Conservation (phyloP, 2,888 invertebrate genomes). For the Orthosia gracilis region DNA sequence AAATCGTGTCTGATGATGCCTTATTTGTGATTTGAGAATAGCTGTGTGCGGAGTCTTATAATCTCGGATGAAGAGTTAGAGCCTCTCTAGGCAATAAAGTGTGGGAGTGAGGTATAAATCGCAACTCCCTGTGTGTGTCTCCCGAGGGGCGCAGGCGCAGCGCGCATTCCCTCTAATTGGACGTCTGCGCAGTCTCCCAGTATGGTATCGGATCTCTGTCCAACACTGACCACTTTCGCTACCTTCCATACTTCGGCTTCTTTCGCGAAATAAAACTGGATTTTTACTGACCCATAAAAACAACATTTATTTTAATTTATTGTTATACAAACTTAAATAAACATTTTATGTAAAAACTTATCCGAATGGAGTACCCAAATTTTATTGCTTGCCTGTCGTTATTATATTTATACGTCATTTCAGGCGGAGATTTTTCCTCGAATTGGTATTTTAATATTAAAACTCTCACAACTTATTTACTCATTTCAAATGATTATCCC, state of each 20-base stretch:
- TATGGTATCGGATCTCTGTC: constrained; percentile 82
- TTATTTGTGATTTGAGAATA: constrained; percentile 49
- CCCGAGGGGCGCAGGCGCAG: constrained; percentile 75
- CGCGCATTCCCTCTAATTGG: constrained; percentile 90
- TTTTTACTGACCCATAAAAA: constrained; percentile 66
- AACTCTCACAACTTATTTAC: constrained; percentile 48
- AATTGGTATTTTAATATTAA: constrained; percentile 37
- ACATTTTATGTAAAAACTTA: constrained; percentile 15
- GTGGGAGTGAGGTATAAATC: constrained; percentile 68
- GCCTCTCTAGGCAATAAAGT: constrained; percentile 59
- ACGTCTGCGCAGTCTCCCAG: constrained; percentile 80
- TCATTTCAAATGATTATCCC: constrained; percentile 42
- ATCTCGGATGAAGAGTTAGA: constrained; percentile 53
- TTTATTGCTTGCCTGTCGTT: constrained; percentile 29
- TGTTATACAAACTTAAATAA: constrained; percentile 29
- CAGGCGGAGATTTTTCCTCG: constrained; percentile 26
- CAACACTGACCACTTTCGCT: constrained; percentile 85
- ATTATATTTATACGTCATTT: constrained; percentile 18
- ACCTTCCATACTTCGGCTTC: constrained; percentile 68
- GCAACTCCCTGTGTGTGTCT: constrained; percentile 81
- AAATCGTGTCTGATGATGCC: constrained; percentile 47
- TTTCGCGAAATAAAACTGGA: constrained; percentile 67
- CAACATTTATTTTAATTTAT: constrained; percentile 38
- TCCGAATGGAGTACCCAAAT: constrained; percentile 11
- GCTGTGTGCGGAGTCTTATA: constrained; percentile 52